Evolutionary conservation across 2,113 vertebrate genomes (phyloP).

Genomic region (Sialia sialis): DNA sequence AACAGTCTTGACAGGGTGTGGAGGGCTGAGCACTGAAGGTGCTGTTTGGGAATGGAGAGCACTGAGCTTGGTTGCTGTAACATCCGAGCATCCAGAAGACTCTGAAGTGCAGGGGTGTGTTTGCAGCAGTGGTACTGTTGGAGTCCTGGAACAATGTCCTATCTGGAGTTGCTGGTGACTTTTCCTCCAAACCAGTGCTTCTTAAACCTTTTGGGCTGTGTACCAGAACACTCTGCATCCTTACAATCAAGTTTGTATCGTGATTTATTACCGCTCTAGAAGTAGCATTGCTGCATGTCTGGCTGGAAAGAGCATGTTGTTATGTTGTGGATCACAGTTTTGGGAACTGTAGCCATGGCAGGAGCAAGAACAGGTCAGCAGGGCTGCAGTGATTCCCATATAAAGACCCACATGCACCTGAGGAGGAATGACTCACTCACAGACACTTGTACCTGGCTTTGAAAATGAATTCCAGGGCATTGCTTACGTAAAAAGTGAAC

Average conservation of each 20-base stretch:
- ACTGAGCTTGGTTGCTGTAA: not conserved
- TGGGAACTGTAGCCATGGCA: not conserved
- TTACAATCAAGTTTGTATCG: not conserved
- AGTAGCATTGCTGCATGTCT: not conserved
- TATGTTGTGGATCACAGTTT: not conserved
- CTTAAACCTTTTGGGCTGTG: not conserved
- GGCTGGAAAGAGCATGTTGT: not conserved
- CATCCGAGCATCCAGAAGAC: no score
- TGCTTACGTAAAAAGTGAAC: not conserved
- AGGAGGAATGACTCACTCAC: not conserved
- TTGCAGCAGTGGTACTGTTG: not conserved
- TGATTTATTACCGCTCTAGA: not conserved
- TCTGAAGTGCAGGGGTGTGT: not conserved
- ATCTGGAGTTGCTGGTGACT: not conserved
- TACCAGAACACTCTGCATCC: not conserved
- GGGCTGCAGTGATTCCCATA: not conserved
- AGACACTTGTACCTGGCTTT: not conserved
- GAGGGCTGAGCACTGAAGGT: not conserved
- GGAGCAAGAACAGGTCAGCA: not conserved
- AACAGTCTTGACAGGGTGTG: not conserved
- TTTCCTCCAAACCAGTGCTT: not conserved
- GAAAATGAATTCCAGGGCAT: constrained; percentile 12
- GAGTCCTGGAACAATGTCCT: not conserved
- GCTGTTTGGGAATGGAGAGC: not conserved
- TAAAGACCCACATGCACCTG: not conserved